Percentiles rank a stretch among this genome's conserved stretches.
phyloP scores from a whole-genome alignment of 1,140 invertebrate species.

The Cyrtorhinus lividipennis region DNA sequence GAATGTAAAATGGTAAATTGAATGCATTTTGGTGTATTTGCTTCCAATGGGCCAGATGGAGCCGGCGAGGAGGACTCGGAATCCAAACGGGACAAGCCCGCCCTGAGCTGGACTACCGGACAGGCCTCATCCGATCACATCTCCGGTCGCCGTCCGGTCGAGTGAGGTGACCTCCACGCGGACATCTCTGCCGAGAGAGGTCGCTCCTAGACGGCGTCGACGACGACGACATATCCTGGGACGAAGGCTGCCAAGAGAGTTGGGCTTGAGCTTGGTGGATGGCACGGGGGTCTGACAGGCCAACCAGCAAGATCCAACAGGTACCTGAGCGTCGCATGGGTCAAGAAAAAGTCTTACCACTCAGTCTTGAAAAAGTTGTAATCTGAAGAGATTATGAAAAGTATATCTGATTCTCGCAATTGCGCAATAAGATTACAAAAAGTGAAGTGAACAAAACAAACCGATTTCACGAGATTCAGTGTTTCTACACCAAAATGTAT shows the following conservation, averaged over 20 bases:
- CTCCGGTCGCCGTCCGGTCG: constrained; percentile 72
- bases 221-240: not conserved
- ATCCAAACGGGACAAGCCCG: constrained; percentile 40
- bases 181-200: not conserved
- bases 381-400: too few relatives aligned
- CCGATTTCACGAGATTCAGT: too few relatives aligned
- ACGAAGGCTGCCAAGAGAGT: not conserved
- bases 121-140: constrained; percentile 78
- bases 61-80: constrained; percentile 45
- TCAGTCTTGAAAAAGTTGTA: too few relatives aligned
- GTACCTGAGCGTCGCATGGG: too few relatives aligned
- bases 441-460: too few relatives aligned
- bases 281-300: too few relatives aligned
- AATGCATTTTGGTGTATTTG: not conserved
- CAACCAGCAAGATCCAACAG: not conserved
- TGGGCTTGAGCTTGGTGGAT: not conserved
- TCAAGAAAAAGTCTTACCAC: too few relatives aligned
- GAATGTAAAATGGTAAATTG: too few relatives aligned
- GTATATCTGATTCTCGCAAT: too few relatives aligned
- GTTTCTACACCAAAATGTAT: too few relatives aligned
- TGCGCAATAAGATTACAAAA: too few relatives aligned
- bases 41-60: constrained; percentile 37
- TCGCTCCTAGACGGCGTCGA: not conserved
- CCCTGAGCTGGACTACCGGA: constrained; percentile 64
- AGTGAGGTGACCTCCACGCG: constrained; percentile 50